phyloP scores from a whole-genome alignment of 1,140 invertebrate genomes.

The Drosophila lowei region DNA sequence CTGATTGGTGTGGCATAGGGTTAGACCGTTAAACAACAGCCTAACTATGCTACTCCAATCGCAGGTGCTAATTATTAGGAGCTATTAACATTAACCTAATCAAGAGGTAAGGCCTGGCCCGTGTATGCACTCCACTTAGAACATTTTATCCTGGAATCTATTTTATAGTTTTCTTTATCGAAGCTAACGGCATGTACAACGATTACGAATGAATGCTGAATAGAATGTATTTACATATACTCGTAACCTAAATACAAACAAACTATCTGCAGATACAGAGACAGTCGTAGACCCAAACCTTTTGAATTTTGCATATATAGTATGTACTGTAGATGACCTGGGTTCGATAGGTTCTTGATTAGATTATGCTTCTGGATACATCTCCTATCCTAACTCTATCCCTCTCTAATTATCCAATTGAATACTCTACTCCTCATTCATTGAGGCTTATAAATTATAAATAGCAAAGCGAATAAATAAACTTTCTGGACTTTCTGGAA shows the following conservation, averaged over 20 bases:
- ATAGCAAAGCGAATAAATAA: neutral
- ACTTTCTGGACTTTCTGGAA: too few species aligned
- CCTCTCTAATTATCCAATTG: neutral
- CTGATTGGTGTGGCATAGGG: slow-evolving; percentile 54
- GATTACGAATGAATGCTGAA: slow-evolving; percentile 37
- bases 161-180: slow-evolving; percentile 26
- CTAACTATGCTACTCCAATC: slow-evolving; percentile 52
- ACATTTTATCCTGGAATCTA: slow-evolving; percentile 32
- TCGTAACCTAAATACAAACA: neutral
- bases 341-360: too few species aligned
- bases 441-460: neutral
- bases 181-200: slow-evolving; percentile 58
- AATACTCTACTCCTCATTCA: neutral
- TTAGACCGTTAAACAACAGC: neutral
- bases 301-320: slow-evolving; percentile 32
- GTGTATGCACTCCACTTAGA: slow-evolving; percentile 59
- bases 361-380: too few species aligned
- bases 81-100: slow-evolving; percentile 13
- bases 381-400: too few species aligned
- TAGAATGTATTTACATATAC: slow-evolving; percentile 36
- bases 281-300: slow-evolving; percentile 4
- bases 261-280: neutral
- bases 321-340: neutral
- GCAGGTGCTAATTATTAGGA: slow-evolving; percentile 25
- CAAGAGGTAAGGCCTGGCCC: slow-evolving; percentile 67